Evolutionary conservation across 2,113 vertebrate species (phyloP), one percentile per base, ranked within the genome.

Genomic region (Mastomys coucha): DNA sequence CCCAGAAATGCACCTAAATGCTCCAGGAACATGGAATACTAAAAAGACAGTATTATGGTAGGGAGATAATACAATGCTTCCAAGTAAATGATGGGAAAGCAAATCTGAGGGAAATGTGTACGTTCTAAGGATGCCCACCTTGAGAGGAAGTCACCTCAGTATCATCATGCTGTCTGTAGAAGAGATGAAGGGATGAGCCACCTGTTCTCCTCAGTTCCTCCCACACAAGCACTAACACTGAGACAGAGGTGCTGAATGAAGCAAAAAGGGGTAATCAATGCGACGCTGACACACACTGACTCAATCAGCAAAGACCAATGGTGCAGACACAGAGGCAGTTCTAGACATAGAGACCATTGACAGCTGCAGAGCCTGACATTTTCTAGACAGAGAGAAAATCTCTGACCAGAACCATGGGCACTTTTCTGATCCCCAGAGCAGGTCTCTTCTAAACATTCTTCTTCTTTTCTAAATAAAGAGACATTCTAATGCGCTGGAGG

Each of bases 391-490:
- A 24, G 20, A 26, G 56, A 88, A 93, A 65, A 65, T 17, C 14
- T 94, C 39, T 69, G 60, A 88, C 31, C 36, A 88, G 6, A 85
- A 60, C 42, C 80, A 33, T 9, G 33, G 12, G 7, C 31, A n/a
- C 33, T 36, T 88, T 26, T 70, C 12, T 53, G 31, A 26, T 16
- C 36, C 67, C 24, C 58, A 88, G 33, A 89, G 36, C 39, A 92
- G 36, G 53, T 14, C 22, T 72, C 60, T 87, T 19, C 69, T 33
- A 26, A 36, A 72, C 6, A 85, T 53, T 45, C 63, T 56, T 53
- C 49, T 91, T 84, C 77, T 80, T 89, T 87, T 88, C 53, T 80
- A 94, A 97, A 91, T 65, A 92, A 70, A 95, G 26, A 89, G 45
- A 93, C 73, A 92, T 91, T 75, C 89, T 53, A 96, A 96, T 56